Evolutionary conservation across 2,888 invertebrate genomes (phyloP).

Genomic region (Standfussiana lucernea): DNA sequence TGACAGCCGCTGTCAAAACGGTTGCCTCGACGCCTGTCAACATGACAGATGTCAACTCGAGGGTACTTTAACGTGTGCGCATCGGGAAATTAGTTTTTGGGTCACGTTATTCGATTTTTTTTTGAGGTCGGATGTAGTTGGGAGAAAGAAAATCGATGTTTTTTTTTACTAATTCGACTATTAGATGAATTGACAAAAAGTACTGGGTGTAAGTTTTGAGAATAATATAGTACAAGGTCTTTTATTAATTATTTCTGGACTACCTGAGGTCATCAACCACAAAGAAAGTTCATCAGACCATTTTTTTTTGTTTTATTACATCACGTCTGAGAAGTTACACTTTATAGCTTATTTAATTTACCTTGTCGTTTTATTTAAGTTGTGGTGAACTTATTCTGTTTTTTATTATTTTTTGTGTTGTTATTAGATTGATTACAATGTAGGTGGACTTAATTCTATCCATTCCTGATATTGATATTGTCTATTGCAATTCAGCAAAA

Average conservation of each 20-base stretch:
- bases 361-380: neutral
- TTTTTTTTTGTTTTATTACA: neutral
- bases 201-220: neutral
- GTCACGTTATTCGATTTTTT: slow-evolving; percentile 22
- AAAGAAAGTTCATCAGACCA: neutral
- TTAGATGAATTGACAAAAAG: neutral
- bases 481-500: slow-evolving; percentile 30
- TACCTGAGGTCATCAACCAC: neutral
- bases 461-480: slow-evolving; percentile 21
- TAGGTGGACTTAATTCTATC: slow-evolving; percentile 5
- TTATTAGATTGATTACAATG: slow-evolving; percentile 2
- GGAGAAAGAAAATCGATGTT: neutral
- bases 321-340: neutral
- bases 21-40: slow-evolving; percentile 74
- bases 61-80: slow-evolving; percentile 62
- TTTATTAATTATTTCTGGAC: neutral
- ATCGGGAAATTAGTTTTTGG: slow-evolving; percentile 47
- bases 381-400: neutral
- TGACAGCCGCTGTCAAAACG: slow-evolving; percentile 79
- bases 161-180: neutral
- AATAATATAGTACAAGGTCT: neutral
- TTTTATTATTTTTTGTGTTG: neutral
- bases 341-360: too few species aligned
- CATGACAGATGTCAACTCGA: slow-evolving; percentile 81
- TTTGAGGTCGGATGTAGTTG: slow-evolving; percentile 4